Base-by-base conservation (phyloP, 2,113 vertebrate genomes). In the Thinocorus orbignyianus region DNA sequence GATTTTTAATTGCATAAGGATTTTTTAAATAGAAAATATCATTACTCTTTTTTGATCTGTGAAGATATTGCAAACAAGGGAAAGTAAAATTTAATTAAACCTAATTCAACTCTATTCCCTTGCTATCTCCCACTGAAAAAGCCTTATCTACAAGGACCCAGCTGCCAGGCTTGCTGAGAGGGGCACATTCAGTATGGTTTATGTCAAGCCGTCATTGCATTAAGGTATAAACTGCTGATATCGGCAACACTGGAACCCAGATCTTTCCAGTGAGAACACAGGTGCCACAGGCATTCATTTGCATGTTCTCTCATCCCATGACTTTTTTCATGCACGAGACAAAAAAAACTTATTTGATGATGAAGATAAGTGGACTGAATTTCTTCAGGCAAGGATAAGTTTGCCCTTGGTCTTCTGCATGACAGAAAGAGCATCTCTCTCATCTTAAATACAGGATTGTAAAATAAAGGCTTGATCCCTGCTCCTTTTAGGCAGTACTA, bases 31-130 rank as follows among this genome's bases (percentile, higher is more conserved):
- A 86, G 57, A 90, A 82, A 93, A 22, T 35, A 35, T n/a, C 49
- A 23, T 65, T 90, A 58, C 70, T 65, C 10, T 91, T 92, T 85
- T 86, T 81, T 3, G 2, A 51, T 91, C 85, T 80, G n/a, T 77
- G 60, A 86, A 66, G 54, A 25, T 85, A 66, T 76, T 93, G 74
- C 62, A 77, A 91, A 91, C 37, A 86, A 83, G 68, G 26, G 78
- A 69, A 89, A 88, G 54, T 49, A 92, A 90, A 87, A 86, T 80
- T 69, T 93, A 91, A 93, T 95, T 94, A 92, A 88, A 66, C n/a
- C n/a, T 68, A 51, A 88, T 92, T 90, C 80, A 92, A 85, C 88
- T 81, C 42, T 88, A 15, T 81, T 81, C 49, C 18, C 39, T 65
- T 37, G 35, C 60, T 78, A 4, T 84, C 51, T 95, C 65, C 51